Percentiles rank a stretch among this genome's conserved stretches.
Evolutionary conservation across 1,140 invertebrate species (phyloP).

Genomic region (Zophobas atratus): DNA sequence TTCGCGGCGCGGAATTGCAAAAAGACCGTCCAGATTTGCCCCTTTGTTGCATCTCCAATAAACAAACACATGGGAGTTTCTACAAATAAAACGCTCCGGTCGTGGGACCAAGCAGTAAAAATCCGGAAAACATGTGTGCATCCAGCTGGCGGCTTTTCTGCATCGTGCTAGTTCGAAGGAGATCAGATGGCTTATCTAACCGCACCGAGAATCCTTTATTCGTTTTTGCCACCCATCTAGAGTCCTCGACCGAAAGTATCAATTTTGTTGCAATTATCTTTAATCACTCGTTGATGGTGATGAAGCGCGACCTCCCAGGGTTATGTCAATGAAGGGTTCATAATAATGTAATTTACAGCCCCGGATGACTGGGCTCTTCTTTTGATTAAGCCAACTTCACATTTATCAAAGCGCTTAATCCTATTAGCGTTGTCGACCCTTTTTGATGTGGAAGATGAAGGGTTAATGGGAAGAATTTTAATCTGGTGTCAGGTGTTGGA

Average conservation of each 20-base stretch:
- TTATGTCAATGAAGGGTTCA: slow-evolving; percentile 29
- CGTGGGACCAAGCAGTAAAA: slow-evolving; percentile 36
- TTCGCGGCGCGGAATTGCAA: background rate
- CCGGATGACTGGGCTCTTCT: slow-evolving; percentile 14
- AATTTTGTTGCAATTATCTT: slow-evolving; percentile 35
- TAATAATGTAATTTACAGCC: slow-evolving; percentile 27
- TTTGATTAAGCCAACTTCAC: slow-evolving; percentile 7
- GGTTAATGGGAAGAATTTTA: slow-evolving; percentile 24
- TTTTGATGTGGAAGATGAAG: background rate
- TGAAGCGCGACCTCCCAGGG: slow-evolving; percentile 4
- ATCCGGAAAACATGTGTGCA: slow-evolving; percentile 41
- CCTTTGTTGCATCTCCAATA: no score
- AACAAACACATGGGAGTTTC: slow-evolving; percentile 13
- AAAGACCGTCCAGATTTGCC: background rate
- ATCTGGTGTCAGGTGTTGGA: slow-evolving; percentile 28
- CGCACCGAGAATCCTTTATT: slow-evolving; percentile 1
- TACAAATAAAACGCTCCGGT: slow-evolving; percentile 14
- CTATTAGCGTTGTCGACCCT: slow-evolving; percentile 16
- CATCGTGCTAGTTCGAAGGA: slow-evolving; percentile 23
- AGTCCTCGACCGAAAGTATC: slow-evolving; percentile 32
- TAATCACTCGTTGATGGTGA: slow-evolving; percentile 19
- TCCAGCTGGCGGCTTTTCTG: slow-evolving; percentile 35
- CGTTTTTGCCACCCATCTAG: slow-evolving; percentile 34
- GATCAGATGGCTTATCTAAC: slow-evolving; percentile 38
- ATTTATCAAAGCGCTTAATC: slow-evolving; percentile 19